These are phyloP conservation scores for Leguminivora glycinivorella DNA, from an alignment of 1,140 invertebrate species.

Conservation along the genomic window DNA sequence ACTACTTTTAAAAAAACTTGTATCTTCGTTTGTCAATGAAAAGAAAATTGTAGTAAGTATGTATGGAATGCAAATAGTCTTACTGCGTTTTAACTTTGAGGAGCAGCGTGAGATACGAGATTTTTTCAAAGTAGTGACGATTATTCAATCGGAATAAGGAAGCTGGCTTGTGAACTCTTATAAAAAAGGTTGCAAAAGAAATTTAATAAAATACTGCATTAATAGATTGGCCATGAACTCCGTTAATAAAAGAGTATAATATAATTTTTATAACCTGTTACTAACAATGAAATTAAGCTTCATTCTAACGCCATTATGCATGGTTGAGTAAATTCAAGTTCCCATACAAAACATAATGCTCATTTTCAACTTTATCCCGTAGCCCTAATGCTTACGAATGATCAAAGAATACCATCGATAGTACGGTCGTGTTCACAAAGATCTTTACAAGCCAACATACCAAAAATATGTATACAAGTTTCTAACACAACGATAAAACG, in stretches of 20 bases:
- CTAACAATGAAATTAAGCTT: slow-evolving; percentile 23
- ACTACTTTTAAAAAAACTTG: too few species aligned
- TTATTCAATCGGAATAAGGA: not conserved
- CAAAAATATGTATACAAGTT: too few species aligned
- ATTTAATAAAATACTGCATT: not conserved
- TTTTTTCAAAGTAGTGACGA: too few species aligned
- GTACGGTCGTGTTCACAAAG: not conserved
- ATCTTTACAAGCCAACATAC: too few species aligned
- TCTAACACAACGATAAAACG: too few species aligned
- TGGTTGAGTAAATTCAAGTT: slow-evolving; percentile 9
- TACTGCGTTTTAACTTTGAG: too few species aligned
- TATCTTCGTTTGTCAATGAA: too few species aligned
- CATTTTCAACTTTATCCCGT: not conserved
- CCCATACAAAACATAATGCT: not conserved
- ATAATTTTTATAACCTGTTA: not conserved
- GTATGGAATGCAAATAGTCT: too few species aligned
- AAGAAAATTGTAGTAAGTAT: too few species aligned
- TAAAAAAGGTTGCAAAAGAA: not conserved
- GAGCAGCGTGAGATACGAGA: too few species aligned
- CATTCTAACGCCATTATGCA: slow-evolving; percentile 11
- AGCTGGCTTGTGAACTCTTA: not conserved
- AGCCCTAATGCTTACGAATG: not conserved
- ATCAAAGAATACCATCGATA: not conserved
- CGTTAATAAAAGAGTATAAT: not conserved
- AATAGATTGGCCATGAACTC: slow-evolving; percentile 1